Percentiles rank a stretch among this genome's conserved stretches.
phyloP scores from a whole-genome alignment of 2,113 vertebrate species.

The Pygoscelis antarcticus region DNA sequence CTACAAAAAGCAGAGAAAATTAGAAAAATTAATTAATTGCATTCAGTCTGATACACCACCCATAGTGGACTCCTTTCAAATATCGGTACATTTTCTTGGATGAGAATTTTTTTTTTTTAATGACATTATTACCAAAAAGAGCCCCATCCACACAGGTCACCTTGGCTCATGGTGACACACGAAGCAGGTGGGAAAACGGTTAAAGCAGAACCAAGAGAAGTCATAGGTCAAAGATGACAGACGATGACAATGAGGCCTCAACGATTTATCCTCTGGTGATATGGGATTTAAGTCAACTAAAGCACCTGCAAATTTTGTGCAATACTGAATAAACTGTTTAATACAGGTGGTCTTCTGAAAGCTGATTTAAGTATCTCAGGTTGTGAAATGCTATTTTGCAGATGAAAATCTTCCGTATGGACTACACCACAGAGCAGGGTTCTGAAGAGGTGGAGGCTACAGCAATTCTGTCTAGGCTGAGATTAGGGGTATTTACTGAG shows the following conservation, averaged over 20 bases:
- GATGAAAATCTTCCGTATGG: not conserved
- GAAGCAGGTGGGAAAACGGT: not conserved
- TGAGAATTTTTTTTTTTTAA: not conserved
- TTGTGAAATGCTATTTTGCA: not conserved
- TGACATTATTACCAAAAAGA: not conserved
- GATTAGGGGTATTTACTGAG: too few relatives aligned
- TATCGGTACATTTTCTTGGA: not conserved
- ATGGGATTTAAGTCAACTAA: not conserved
- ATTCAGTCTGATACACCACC: not conserved
- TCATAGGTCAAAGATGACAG: not conserved
- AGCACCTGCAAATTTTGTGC: not conserved
- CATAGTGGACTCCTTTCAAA: not conserved
- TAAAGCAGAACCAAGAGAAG: not conserved
- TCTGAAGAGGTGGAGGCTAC: not conserved
- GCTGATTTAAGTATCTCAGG: not conserved
- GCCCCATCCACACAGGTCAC: not conserved
- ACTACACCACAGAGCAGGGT: not conserved
- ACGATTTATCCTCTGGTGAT: not conserved
- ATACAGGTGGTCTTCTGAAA: not conserved
- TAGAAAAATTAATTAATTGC: not conserved
- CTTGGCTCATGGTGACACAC: not conserved
- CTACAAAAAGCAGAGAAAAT: not conserved
- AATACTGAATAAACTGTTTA: not conserved
- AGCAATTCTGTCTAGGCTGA: not conserved
- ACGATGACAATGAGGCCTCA: not conserved